Evolutionary conservation across 2,113 vertebrate genomes (phyloP), one percentile per base, ranked within the genome.

Genomic region (Nematolebias whitei): DNA sequence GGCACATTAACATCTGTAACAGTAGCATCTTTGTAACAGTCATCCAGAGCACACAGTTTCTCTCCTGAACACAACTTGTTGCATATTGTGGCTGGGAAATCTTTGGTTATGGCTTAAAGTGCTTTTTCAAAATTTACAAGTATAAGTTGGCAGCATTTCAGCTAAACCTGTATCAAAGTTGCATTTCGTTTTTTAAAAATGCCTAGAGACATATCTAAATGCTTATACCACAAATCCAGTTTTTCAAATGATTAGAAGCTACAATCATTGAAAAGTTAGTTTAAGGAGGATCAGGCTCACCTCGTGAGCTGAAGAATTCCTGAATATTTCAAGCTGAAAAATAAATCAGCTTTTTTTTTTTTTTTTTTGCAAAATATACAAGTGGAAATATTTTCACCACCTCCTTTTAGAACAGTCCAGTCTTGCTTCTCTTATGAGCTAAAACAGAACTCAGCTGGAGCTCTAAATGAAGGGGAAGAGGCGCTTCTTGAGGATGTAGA

Each of bases 401-500:
- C 45, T 78, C 39, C 45, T 14, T 57, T 54, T 32, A 11, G 20
- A 1, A 5, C 32, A 56, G 54, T 52, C 43, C 50, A 59, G 45
- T 65, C 23, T 67, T n/a, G 14, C 32, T 47, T 48, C 22, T 22
- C 22, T 22, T 5, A 18, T 49, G 7, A 44, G 19, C 26, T 12
- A 40, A 20, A 40, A 20, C 4, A 45, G 0, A 1, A 38, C 55
- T 7, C 35, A 52, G 38, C 11, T 0, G 0, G n/a, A 7, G 5
- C 3, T 35, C 87, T 88, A 96, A 70, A 96, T 78, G 74, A 98
- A 98, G 0, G 95, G 96, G 35, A 97, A 95, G 40, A 98, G 92
- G 35, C 97, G 94, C 78, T 99, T 99, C 71, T 98, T 98, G 40
- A 99, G 83, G 75, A 99, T 98, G 78, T 97, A 99, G 68, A 98